phyloP scores from a whole-genome alignment of 2,113 vertebrate species.

The Corydoras sp. region DNA sequence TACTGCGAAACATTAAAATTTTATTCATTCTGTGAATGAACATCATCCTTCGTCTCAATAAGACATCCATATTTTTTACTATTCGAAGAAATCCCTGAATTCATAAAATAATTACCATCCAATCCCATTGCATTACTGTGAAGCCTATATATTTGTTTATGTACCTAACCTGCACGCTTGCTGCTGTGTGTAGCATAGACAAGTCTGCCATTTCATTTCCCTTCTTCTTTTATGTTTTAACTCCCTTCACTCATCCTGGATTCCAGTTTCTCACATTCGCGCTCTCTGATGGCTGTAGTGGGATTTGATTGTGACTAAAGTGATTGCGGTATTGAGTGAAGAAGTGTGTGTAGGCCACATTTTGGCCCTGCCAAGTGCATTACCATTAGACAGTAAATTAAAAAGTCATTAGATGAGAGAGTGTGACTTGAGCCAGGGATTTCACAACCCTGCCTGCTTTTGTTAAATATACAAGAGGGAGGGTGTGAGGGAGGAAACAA shows the following conservation, averaged over 20 bases:
- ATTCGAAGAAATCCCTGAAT: too few relatives aligned
- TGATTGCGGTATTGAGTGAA: constrained; percentile 41
- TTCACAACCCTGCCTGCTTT: constrained; percentile 39
- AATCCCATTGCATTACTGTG: too few relatives aligned
- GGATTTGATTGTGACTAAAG: constrained; percentile 46
- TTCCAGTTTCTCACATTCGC: neutral
- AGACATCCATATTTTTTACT: too few relatives aligned
- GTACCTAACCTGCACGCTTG: too few relatives aligned
- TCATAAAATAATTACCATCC: too few relatives aligned
- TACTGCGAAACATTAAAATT: too few relatives aligned
- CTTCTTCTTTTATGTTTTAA: too few relatives aligned
- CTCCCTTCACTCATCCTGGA: neutral
- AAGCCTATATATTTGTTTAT: too few relatives aligned
- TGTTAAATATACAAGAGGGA: constrained; percentile 44
- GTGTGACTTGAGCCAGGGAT: constrained; percentile 28
- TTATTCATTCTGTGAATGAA: too few relatives aligned
- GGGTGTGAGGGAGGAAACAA: neutral
- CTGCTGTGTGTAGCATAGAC: too few relatives aligned
- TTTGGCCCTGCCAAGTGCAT: constrained; percentile 43
- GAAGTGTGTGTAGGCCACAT: constrained; percentile 37
- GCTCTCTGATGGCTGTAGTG: constrained; percentile 33
- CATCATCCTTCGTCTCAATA: too few relatives aligned
- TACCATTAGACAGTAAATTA: constrained; percentile 49
- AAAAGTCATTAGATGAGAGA: constrained; percentile 46
- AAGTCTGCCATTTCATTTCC: too few relatives aligned